Evolutionary conservation across 2,888 invertebrate genomes (phyloP).

Genomic region (Euzophera pinguis): DNA sequence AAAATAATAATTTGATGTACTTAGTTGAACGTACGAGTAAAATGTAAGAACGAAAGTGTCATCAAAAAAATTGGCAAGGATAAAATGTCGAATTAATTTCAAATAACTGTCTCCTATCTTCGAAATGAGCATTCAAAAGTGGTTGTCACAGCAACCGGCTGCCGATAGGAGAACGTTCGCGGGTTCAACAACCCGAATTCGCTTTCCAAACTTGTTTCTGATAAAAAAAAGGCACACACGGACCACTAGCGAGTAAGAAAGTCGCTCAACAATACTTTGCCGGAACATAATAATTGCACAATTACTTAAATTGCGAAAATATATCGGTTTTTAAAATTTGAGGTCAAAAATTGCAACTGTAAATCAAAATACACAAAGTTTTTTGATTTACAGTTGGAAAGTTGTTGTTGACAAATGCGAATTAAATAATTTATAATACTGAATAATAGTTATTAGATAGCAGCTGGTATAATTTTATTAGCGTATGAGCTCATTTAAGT

Average conservation of each 20-base stretch:
- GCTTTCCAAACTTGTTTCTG: constrained; percentile 71
- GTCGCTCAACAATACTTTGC: constrained; percentile 19
- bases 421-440: no score
- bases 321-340: background rate
- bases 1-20: no score
- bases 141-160: constrained; percentile 44
- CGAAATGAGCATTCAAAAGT: constrained; percentile 22
- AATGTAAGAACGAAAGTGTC: no score
- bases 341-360: no score
- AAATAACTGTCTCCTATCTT: background rate
- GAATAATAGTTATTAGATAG: no score
- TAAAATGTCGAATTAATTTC: background rate
- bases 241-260: constrained; percentile 32
- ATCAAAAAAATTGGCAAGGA: no score
- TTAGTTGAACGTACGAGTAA: no score
- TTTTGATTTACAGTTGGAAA: no score
- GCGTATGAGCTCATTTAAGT: no score
- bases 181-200: constrained; percentile 59
- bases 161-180: constrained; percentile 53
- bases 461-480: no score
- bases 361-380: no score
- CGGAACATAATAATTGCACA: constrained; percentile 5
- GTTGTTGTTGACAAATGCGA: no score
- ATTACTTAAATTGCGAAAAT: background rate
- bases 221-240: constrained; percentile 50